phyloP scores from a whole-genome alignment of 2,797 vertebrate genomes.

The Epinephelus awoara region DNA sequence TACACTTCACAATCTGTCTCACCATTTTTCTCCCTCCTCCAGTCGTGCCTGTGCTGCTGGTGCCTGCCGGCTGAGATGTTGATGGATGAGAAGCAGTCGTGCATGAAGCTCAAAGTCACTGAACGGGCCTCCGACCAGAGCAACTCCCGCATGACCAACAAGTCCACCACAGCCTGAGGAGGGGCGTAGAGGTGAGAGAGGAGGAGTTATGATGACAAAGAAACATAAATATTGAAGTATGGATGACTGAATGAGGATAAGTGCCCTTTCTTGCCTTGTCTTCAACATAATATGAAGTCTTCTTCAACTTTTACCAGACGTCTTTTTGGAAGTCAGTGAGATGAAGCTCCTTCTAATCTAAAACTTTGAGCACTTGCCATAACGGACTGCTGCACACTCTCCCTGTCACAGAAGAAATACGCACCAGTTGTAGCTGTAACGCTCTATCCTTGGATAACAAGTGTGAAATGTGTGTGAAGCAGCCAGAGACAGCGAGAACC shows the following conservation, averaged over 20 bases:
- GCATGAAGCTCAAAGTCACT: conserved; percentile 94
- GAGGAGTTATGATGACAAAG: neutral
- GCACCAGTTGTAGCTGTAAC: conserved; percentile 1
- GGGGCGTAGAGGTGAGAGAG: neutral
- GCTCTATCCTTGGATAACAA: conserved; percentile 16
- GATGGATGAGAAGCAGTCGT: conserved; percentile 95
- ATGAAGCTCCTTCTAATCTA: neutral
- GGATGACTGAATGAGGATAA: conserved; percentile 28
- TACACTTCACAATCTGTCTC: neutral
- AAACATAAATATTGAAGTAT: conserved; percentile 14
- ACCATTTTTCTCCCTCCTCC: conserved; percentile 10
- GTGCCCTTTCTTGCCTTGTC: conserved; percentile 25
- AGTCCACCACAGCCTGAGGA: conserved; percentile 91
- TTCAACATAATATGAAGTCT: conserved; percentile 23
- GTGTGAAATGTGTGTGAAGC: conserved; percentile 1
- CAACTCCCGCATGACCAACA: conserved; percentile 93
- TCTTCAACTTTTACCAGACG: conserved; percentile 23
- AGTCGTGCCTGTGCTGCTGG: conserved; percentile 98
- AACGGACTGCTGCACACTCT: neutral
- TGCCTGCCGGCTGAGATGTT: conserved; percentile 93
- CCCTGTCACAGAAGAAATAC: conserved; percentile 13
- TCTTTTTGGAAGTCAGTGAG: conserved; percentile 27
- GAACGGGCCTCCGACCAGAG: conserved; percentile 92
- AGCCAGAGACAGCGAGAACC: neutral
- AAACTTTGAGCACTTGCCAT: conserved; percentile 27